Percentiles rank a stretch among this genome's conserved stretches.
phyloP scores from a whole-genome alignment of 2,888 invertebrate genomes.

The Rhagonycha fulva region DNA sequence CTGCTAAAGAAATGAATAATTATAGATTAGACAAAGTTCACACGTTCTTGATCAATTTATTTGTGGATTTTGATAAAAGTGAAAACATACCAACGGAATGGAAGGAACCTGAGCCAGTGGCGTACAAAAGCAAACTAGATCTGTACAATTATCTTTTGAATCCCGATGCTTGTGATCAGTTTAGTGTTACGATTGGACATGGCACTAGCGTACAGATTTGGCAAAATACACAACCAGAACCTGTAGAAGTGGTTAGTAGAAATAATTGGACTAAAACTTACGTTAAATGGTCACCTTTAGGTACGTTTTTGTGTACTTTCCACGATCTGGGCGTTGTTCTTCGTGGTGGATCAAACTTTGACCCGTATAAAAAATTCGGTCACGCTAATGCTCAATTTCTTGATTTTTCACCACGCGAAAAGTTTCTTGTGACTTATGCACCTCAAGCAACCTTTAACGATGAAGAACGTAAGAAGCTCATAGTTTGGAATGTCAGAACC shows the following conservation, averaged over 20 bases:
- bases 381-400: constrained; percentile 92
- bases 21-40: constrained; percentile 96
- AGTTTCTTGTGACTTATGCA: constrained; percentile 93
- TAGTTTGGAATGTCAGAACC: constrained; percentile 95
- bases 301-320: constrained; percentile 95
- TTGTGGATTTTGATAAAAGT: constrained; percentile 95
- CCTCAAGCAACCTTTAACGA: constrained; percentile 69
- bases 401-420: constrained; percentile 97
- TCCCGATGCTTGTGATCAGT: constrained; percentile 96
- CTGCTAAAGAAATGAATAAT: constrained; percentile 86
- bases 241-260: constrained; percentile 79
- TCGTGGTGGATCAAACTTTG: constrained; percentile 95
- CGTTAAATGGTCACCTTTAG: constrained; percentile 96
- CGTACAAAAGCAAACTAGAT: constrained; percentile 91
- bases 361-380: constrained; percentile 88
- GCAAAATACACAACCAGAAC: constrained; percentile 89
- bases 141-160: constrained; percentile 91
- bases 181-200: constrained; percentile 83
- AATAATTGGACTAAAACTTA: constrained; percentile 96
- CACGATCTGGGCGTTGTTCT: constrained; percentile 94
- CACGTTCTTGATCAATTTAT: constrained; percentile 90
- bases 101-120: constrained; percentile 86
- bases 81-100: constrained; percentile 90
- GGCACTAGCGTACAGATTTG: constrained; percentile 77
- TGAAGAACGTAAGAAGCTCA: constrained; percentile 79